Base-by-base conservation (phyloP, 2,888 invertebrate species). In the Leptinotarsa rubiginosa region DNA sequence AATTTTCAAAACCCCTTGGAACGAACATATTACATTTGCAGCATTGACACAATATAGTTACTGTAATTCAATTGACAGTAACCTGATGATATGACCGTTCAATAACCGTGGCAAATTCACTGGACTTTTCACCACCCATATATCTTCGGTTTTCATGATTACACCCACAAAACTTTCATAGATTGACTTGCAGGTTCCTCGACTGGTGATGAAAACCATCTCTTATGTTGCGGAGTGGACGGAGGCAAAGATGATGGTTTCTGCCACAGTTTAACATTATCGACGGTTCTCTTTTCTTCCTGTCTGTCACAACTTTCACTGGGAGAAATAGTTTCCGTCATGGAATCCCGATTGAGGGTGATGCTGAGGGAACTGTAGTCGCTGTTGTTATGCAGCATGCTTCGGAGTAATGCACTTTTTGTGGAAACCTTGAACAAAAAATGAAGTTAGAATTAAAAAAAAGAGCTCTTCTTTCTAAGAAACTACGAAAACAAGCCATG, bases 181-280 rank as follows among this genome's bases (percentile, higher is more conserved):
- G 83, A 80, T 59, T 81, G 81, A 67, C 78, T 80, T 41, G 77
- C 79, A 52, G 75, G 72, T 31, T 79, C 77, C 50, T 83, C 83
- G 25, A 82, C 84, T 3, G 87, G 86, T 20, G 84, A 83, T 13
- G 87, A 87, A 81, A 82, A 84, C 86, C 87, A 87, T 72, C 87
- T 78, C 78, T 85, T 85, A 75, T 87, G 87, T 64, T 78, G 70
- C 75, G 78, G 66, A n/a, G 72, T 47, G 13, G 54, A 3, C 22
- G 62, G 18, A 7, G 72, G 25, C 18, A 64, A 65, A 31, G 68
- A 73, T n/a, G 77, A 73, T 0, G 85, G 84, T 76, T 81, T 86
- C 70, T 86, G 80, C 87, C 87, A 87, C 47, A 87, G 79, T 76
- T 84, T 86, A 1, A 84, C 80, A 67, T 86, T 84, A 41, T 84